These are phyloP conservation scores for Tichodroma muraria DNA, from an alignment of 2,113 vertebrate species.

Conservation along the genomic window DNA sequence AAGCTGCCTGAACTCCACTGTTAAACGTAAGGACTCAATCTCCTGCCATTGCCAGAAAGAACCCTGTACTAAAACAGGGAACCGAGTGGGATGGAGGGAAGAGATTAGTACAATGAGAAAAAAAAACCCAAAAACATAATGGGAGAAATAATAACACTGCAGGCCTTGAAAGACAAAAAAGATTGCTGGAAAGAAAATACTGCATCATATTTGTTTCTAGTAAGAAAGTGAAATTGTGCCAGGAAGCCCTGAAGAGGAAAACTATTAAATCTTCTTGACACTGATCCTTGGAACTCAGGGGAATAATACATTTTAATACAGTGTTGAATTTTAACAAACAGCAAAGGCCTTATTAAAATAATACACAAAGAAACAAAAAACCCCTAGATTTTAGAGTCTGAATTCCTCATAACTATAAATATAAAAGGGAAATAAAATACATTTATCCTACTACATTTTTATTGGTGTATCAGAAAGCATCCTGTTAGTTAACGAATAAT, in stretches of 20 bases:
- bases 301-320: constrained; percentile 38
- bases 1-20: neutral
- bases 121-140: neutral
- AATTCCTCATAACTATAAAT: neutral
- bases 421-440: constrained; percentile 22
- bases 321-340: constrained; percentile 3
- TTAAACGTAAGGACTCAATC: neutral
- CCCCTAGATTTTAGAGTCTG: constrained; percentile 7
- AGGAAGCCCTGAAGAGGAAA: constrained; percentile 23
- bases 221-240: neutral
- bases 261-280: neutral
- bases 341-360: constrained; percentile 1
- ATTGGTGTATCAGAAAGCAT: neutral
- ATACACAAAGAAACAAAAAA: constrained; percentile 33
- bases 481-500: constrained; percentile 38
- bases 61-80: neutral
- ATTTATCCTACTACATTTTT: neutral
- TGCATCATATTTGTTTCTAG: neutral
- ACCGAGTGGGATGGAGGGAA: neutral
- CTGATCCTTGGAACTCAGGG: neutral
- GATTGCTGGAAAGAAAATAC: constrained; percentile 11
- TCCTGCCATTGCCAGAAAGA: neutral
- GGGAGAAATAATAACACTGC: neutral
- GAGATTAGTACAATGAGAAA: neutral
- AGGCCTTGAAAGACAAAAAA: constrained; percentile 13